Conservation (phyloP, 2,888 invertebrate genomes). For the Molanna angustata region DNA sequence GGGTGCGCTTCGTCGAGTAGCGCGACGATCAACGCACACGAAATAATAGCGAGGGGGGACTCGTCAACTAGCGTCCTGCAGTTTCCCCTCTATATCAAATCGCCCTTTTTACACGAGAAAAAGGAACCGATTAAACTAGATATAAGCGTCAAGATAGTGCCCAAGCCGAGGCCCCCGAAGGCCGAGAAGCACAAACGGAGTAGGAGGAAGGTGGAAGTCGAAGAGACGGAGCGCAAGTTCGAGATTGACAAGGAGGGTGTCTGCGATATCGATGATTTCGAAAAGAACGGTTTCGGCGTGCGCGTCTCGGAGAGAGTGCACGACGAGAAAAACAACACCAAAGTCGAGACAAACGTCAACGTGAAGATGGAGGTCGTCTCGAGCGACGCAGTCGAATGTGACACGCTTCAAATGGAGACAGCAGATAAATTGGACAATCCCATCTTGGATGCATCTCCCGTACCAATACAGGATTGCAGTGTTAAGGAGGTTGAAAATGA, state of each 20-base stretch:
- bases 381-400: not conserved
- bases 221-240: constrained; percentile 11
- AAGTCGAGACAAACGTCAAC: not conserved
- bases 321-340: not conserved
- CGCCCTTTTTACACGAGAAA: constrained; percentile 60
- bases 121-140: constrained; percentile 76
- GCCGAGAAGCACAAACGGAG: constrained; percentile 40
- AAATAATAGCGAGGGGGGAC: constrained; percentile 30
- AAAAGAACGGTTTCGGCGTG: not conserved
- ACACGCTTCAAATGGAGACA: too few species aligned
- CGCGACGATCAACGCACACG: constrained; percentile 52
- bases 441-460: not conserved
- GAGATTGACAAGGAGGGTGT: not conserved
- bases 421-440: not conserved
- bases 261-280: not conserved
- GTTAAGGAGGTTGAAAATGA: too few species aligned
- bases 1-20: constrained; percentile 60
- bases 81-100: constrained; percentile 55
- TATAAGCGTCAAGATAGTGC: constrained; percentile 72
- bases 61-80: constrained; percentile 47
- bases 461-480: too few species aligned
- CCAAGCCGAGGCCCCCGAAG: constrained; percentile 51
- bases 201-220: constrained; percentile 34
- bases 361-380: not conserved
- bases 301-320: not conserved